Conservation (phyloP, 2,113 vertebrate species). For the Daphoenositta chrysoptera region DNA sequence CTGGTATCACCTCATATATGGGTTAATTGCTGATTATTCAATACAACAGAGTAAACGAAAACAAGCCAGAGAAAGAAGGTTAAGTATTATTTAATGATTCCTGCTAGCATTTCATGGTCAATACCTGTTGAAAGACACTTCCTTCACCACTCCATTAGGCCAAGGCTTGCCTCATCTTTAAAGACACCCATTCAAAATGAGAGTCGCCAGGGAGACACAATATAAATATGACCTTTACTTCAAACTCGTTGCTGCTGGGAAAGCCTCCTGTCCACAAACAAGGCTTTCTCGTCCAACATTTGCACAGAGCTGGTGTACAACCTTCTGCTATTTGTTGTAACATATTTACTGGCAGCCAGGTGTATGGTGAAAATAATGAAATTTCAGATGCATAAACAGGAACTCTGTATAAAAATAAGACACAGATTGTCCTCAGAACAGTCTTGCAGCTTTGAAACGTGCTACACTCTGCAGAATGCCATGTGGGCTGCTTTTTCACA, state of each 20-base stretch:
- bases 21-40: not conserved
- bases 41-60: not conserved
- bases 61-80: not conserved
- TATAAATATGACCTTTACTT: not conserved
- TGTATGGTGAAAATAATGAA: not conserved
- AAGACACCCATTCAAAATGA: not conserved
- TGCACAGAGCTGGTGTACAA: not conserved
- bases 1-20: not conserved
- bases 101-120: not conserved
- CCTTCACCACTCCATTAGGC: not conserved
- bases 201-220: not conserved
- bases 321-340: not conserved
- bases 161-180: not conserved
- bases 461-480: not conserved
- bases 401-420: not conserved
- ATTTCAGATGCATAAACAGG: not conserved
- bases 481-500: not conserved
- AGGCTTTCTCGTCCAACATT: not conserved
- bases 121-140: not conserved
- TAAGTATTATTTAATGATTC: not conserved
- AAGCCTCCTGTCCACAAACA: not conserved
- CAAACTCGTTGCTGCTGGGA: not conserved
- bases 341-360: not conserved
- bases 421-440: not conserved
- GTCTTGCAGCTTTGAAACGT: not conserved